These are phyloP conservation scores for Anastrepha ludens DNA, from an alignment of 1,140 invertebrate species.

Conservation along the genomic window DNA sequence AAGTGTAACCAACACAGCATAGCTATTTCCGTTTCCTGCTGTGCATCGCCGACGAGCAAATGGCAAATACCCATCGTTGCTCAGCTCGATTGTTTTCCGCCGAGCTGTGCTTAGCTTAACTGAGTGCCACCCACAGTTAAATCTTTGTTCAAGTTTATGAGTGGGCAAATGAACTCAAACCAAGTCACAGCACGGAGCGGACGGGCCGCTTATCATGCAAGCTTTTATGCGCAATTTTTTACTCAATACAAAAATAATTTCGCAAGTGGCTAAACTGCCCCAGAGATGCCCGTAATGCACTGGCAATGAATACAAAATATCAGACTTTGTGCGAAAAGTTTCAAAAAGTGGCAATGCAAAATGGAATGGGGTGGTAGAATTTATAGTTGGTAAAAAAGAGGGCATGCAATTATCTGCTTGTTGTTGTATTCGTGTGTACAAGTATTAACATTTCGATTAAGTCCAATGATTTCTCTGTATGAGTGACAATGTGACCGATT, in stretches of 20 bases:
- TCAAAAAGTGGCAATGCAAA: too few relatives aligned
- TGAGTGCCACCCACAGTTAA: not conserved
- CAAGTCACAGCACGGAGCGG: not conserved
- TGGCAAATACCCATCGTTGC: not conserved
- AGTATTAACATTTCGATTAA: too few relatives aligned
- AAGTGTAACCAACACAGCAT: slow-evolving; percentile 45
- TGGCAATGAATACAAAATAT: not conserved
- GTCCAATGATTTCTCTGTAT: too few relatives aligned
- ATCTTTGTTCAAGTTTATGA: slow-evolving; percentile 32
- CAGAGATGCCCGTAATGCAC: not conserved
- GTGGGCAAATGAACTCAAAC: not conserved
- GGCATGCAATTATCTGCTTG: too few relatives aligned
- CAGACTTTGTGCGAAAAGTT: not conserved
- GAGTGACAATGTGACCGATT: too few relatives aligned
- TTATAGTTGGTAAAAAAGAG: too few relatives aligned
- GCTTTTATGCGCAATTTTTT: not conserved
- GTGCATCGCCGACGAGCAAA: slow-evolving; percentile 16
- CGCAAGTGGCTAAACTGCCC: not conserved
- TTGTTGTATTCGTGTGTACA: too few relatives aligned
- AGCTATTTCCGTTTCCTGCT: slow-evolving; percentile 52
- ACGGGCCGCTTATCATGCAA: not conserved
- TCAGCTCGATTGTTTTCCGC: not conserved
- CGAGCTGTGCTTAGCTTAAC: not conserved
- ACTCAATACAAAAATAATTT: slow-evolving; percentile 1
- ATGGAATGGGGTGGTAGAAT: too few relatives aligned